phyloP scores from a whole-genome alignment of 2,888 invertebrate species.

The Callyntrura sp. region DNA sequence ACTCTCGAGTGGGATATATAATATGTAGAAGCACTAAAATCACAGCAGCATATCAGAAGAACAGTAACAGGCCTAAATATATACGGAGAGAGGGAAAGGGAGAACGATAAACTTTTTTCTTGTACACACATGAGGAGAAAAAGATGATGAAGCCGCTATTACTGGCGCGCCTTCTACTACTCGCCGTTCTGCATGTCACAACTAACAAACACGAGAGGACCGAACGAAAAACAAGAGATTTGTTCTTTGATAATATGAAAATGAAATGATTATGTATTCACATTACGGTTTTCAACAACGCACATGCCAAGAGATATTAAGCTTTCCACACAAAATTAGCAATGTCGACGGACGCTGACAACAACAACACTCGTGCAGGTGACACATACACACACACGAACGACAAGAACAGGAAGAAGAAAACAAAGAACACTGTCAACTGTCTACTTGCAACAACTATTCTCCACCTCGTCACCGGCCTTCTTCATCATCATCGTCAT shows the following conservation, averaged over 20 bases:
- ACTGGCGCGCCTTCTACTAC: not conserved
- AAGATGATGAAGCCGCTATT: not conserved
- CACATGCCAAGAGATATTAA: slow-evolving; percentile 69
- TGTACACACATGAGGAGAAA: not conserved
- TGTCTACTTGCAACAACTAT: not conserved
- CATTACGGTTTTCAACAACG: slow-evolving; percentile 18
- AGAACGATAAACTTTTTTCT: not conserved
- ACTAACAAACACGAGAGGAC: slow-evolving; percentile 20
- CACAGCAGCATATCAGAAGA: slow-evolving; percentile 12
- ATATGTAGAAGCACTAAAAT: slow-evolving; percentile 20
- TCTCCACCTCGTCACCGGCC: not conserved
- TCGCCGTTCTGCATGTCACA: slow-evolving; percentile 26
- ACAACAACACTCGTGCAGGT: not conserved
- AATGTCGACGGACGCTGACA: slow-evolving; percentile 58
- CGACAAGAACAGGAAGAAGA: not conserved
- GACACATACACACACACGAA: not conserved
- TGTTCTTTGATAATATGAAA: slow-evolving; percentile 45
- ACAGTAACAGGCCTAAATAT: not conserved
- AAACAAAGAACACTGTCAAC: not conserved
- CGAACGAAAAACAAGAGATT: slow-evolving; percentile 38
- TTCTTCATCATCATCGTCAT: no score
- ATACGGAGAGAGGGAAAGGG: not conserved
- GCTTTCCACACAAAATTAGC: slow-evolving; percentile 70
- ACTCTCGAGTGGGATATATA: not conserved
- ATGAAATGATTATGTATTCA: slow-evolving; percentile 51